Evolutionary conservation across 2,888 invertebrate genomes (phyloP).

Genomic region (Synergus japonicus): DNA sequence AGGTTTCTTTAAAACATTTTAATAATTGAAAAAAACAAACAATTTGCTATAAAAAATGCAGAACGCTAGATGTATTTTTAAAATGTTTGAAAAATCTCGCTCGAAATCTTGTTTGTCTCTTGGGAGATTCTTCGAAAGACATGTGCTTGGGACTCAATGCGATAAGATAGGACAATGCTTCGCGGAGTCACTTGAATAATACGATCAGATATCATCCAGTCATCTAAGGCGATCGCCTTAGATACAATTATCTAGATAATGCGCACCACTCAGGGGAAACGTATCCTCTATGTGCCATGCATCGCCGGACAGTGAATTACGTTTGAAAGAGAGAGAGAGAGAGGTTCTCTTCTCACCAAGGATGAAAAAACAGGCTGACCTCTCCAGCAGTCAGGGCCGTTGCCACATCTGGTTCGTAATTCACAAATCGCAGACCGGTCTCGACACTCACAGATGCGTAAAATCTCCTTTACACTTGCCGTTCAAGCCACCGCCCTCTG

Average conservation of each 20-base stretch:
- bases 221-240: conserved; percentile 66
- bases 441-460: conserved; percentile 12
- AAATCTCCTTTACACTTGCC: background rate
- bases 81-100: conserved; percentile 24
- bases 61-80: no score
- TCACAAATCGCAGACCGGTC: conserved; percentile 57
- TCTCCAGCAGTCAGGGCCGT: conserved; percentile 50
- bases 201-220: conserved; percentile 59
- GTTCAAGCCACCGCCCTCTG: background rate
- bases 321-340: conserved; percentile 47
- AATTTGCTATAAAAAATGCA: no score
- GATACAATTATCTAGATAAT: conserved; percentile 70
- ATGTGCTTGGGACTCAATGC: conserved; percentile 44
- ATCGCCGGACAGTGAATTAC: conserved; percentile 65
- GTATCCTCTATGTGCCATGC: conserved; percentile 55
- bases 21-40: background rate
- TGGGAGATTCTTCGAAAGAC: conserved; percentile 41
- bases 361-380: conserved; percentile 56
- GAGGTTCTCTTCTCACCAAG: conserved; percentile 43
- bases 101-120: conserved; percentile 33
- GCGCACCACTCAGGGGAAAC: conserved; percentile 50
- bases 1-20: background rate
- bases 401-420: conserved; percentile 58
- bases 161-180: conserved; percentile 54
- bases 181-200: conserved; percentile 52